Percentiles rank a stretch among this genome's conserved stretches.
phyloP scores from a whole-genome alignment of 2,888 invertebrate genomes.

The Eueremaeus valkanovi region DNA sequence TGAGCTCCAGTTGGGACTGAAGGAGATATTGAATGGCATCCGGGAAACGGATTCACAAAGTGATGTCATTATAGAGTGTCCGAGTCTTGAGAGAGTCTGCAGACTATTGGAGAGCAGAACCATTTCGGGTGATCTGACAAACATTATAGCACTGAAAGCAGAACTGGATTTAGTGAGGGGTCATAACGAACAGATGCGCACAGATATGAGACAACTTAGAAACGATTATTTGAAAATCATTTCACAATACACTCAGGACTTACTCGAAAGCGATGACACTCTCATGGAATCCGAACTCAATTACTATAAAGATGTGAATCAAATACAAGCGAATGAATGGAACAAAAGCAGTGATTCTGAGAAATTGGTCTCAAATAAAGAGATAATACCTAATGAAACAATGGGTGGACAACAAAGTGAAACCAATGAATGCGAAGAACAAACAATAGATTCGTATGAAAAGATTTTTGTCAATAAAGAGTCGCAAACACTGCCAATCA shows the following conservation, averaged over 20 bases:
- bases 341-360: too few species aligned
- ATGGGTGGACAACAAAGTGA: too few species aligned
- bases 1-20: constrained; percentile 43
- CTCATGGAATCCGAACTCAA: neutral
- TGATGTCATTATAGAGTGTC: constrained; percentile 44
- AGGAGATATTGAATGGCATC: constrained; percentile 42
- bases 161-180: constrained; percentile 44
- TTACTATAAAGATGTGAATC: too few species aligned
- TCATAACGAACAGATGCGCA: constrained; percentile 42
- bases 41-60: constrained; percentile 33
- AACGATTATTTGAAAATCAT: constrained; percentile 40
- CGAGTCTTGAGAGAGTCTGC: constrained; percentile 42
- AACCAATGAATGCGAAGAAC: too few species aligned
- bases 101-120: constrained; percentile 38
- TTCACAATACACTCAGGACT: constrained; percentile 38
- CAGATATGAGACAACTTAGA: constrained; percentile 39
- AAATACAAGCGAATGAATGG: too few species aligned
- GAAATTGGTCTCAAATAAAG: too few species aligned
- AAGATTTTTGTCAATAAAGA: too few species aligned
- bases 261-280: constrained; percentile 32
- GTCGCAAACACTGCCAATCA: too few species aligned
- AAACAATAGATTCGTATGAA: too few species aligned
- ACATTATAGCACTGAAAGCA: constrained; percentile 41
- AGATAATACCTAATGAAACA: too few species aligned
- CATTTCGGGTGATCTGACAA: constrained; percentile 30